Conservation (phyloP, 1,140 invertebrate species). For the Ooceraea biroi region DNA sequence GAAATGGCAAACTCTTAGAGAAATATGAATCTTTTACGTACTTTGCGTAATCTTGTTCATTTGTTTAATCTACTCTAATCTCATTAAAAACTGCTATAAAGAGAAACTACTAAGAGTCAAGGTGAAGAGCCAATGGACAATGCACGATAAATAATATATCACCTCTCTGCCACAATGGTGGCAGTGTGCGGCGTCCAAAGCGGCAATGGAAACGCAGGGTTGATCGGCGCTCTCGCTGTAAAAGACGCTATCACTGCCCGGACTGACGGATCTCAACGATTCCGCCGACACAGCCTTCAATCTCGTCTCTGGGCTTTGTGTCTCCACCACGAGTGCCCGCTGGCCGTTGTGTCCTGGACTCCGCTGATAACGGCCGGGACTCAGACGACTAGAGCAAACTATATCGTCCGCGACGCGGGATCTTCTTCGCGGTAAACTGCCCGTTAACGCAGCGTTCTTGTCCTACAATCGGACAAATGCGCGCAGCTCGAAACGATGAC, state of each 20-base stretch:
- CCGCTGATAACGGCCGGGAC: constrained; percentile 81
- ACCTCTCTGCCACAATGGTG: constrained; percentile 93
- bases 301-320: constrained; percentile 85
- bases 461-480: constrained; percentile 75
- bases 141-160: constrained; percentile 50
- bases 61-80: too few relatives aligned
- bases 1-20: neutral
- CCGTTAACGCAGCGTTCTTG: constrained; percentile 88
- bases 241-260: constrained; percentile 95
- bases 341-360: constrained; percentile 82
- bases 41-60: neutral
- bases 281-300: constrained; percentile 94
- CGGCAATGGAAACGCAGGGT: constrained; percentile 72
- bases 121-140: constrained; percentile 5
- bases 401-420: constrained; percentile 87
- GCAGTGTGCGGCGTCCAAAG: constrained; percentile 87
- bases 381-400: constrained; percentile 79
- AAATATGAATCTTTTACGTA: constrained; percentile 1
- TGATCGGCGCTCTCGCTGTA: constrained; percentile 92
- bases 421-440: constrained; percentile 89
- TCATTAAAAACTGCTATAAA: constrained; percentile 7
- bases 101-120: too few relatives aligned
- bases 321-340: constrained; percentile 81
- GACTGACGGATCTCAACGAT: constrained; percentile 93
- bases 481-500: neutral